phyloP scores from a whole-genome alignment of 2,797 vertebrate species.

The Oryzias sinensis region DNA sequence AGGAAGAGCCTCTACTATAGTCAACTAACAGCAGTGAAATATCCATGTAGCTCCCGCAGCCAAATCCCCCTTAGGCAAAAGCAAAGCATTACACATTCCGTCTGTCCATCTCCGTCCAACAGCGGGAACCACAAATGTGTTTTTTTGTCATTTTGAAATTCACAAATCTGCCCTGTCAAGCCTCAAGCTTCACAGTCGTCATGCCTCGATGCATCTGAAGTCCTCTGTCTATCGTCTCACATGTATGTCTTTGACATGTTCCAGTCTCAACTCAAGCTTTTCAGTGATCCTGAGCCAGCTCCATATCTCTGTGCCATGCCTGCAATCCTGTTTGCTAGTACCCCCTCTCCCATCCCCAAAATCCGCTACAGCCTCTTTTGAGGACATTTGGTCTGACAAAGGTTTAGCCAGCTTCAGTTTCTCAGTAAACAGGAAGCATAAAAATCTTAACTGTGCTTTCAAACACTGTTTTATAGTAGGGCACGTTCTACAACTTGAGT shows the following conservation, averaged over 20 bases:
- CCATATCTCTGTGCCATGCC: slow-evolving; percentile 23
- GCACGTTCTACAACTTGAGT: slow-evolving; percentile 15
- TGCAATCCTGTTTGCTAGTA: slow-evolving; percentile 34
- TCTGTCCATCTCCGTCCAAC: slow-evolving; percentile 17
- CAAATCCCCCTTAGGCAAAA: slow-evolving; percentile 57
- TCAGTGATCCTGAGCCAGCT: slow-evolving; percentile 34
- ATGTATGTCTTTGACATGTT: slow-evolving; percentile 49
- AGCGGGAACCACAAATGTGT: slow-evolving; percentile 52
- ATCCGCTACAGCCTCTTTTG: slow-evolving; percentile 23
- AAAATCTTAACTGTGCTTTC: not conserved
- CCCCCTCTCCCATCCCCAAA: slow-evolving; percentile 15
- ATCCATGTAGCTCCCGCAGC: slow-evolving; percentile 53
- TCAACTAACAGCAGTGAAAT: slow-evolving; percentile 59
- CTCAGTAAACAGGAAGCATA: slow-evolving; percentile 2
- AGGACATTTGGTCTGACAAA: slow-evolving; percentile 16
- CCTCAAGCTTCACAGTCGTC: slow-evolving; percentile 44
- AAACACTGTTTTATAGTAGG: not conserved
- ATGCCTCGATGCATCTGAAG: slow-evolving; percentile 45
- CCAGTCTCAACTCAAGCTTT: slow-evolving; percentile 50
- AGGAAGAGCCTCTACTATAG: slow-evolving; percentile 45
- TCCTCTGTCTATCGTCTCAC: slow-evolving; percentile 39
- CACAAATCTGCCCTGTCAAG: slow-evolving; percentile 50
- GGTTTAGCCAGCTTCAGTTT: slow-evolving; percentile 15
- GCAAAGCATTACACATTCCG: slow-evolving; percentile 33
- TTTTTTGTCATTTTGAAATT: slow-evolving; percentile 52